These are phyloP conservation scores for Euproctis similis DNA, from an alignment of 2,888 invertebrate species.

Conservation along the genomic window DNA sequence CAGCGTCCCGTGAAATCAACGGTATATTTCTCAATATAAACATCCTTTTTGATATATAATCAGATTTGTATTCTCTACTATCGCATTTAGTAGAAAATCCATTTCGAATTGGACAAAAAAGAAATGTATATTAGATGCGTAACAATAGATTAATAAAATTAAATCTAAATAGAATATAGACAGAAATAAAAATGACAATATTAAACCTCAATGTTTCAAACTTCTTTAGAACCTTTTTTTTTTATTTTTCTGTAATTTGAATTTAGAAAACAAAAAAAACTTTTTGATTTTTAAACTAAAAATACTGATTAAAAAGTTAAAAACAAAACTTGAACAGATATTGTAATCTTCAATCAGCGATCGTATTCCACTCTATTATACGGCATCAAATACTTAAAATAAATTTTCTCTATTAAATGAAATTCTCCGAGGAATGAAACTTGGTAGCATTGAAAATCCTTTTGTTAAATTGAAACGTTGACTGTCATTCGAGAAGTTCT, in stretches of 20 bases:
- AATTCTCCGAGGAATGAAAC: slow-evolving; percentile 7
- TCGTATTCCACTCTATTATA: slow-evolving; percentile 6
- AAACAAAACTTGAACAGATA: slow-evolving; percentile 2
- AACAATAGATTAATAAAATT: too few species aligned
- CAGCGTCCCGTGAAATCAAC: slow-evolving; percentile 58
- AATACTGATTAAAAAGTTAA: too few species aligned
- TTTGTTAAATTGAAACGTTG: slow-evolving; percentile 10
- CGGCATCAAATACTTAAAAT: slow-evolving; percentile 13
- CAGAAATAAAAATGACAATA: too few species aligned
- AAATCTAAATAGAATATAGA: too few species aligned
- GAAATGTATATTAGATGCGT: too few species aligned
- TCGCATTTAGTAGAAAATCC: slow-evolving; percentile 16
- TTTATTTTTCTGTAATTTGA: too few species aligned
- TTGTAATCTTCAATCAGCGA: slow-evolving; percentile 1
- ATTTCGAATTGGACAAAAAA: too few species aligned
- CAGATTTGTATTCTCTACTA: slow-evolving; percentile 33
- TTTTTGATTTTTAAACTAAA: too few species aligned
- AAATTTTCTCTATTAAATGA: slow-evolving; percentile 8
- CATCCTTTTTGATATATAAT: slow-evolving; percentile 44
- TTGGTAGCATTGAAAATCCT: slow-evolving; percentile 7
- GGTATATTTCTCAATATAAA: slow-evolving; percentile 36
- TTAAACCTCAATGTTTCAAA: too few species aligned
- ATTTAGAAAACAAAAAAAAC: too few species aligned
- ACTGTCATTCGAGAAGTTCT: slow-evolving; percentile 4
- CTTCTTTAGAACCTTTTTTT: too few species aligned